Conservation (phyloP, 2,888 invertebrate species). For the Phymatocera aterrima region DNA sequence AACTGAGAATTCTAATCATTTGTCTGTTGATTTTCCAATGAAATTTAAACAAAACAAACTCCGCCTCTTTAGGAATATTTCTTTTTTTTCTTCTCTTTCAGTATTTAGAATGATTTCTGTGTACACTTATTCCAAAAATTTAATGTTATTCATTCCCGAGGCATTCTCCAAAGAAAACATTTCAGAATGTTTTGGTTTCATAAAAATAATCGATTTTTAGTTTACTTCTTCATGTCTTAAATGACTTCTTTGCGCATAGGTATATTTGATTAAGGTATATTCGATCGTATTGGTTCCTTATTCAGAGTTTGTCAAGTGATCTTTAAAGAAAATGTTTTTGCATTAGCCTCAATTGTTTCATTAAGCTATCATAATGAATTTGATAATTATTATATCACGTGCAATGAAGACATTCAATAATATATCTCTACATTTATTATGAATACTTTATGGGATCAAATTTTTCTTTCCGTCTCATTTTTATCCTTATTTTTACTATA, state of each 20-base stretch:
- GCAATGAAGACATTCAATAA: background rate
- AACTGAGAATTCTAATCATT: background rate
- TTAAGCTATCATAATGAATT: background rate
- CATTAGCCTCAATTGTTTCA: background rate
- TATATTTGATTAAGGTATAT: too few relatives aligned
- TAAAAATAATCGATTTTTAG: too few relatives aligned
- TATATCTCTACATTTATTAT: background rate
- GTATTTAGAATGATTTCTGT: background rate
- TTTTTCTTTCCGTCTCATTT: background rate
- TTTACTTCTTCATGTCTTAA: too few relatives aligned
- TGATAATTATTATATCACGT: background rate
- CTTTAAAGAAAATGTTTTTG: background rate
- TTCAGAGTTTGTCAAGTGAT: background rate
- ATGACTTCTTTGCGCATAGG: too few relatives aligned
- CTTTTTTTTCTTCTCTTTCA: background rate
- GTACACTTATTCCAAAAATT: background rate
- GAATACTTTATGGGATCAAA: background rate
- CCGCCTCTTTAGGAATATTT: background rate
- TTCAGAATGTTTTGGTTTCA: too few relatives aligned
- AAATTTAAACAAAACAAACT: background rate
- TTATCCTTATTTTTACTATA: slow-evolving; percentile 26
- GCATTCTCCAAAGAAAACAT: too few relatives aligned
- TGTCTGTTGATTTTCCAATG: background rate
- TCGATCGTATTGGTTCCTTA: too few relatives aligned
- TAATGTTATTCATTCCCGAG: too few relatives aligned